Evolutionary conservation across 2,888 invertebrate species (phyloP).

Genomic region (Caenorhabditis wallacei): DNA sequence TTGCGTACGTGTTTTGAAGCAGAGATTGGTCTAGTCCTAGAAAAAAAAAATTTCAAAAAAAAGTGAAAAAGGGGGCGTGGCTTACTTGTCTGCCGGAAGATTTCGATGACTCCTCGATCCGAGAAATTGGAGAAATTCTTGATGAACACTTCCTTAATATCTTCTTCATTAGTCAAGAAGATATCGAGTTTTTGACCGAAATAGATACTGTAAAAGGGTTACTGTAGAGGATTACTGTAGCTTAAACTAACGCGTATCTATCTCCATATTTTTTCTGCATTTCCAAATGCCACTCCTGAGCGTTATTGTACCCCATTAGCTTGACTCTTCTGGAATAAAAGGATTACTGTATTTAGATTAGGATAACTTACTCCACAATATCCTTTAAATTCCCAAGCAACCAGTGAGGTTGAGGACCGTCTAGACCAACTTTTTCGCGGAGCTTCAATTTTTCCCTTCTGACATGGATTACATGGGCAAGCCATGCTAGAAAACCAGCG

Average conservation of each 20-base stretch:
- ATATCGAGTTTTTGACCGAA: slow-evolving; percentile 71
- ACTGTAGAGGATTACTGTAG: neutral
- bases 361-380: slow-evolving; percentile 44
- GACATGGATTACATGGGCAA: neutral
- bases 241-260: neutral
- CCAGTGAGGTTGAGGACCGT: slow-evolving; percentile 64
- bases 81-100: slow-evolving; percentile 57
- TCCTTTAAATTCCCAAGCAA: slow-evolving; percentile 66
- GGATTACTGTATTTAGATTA: neutral
- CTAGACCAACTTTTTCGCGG: slow-evolving; percentile 54
- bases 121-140: slow-evolving; percentile 77
- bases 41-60: neutral
- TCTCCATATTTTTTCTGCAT: slow-evolving; percentile 65
- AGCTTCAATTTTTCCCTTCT: slow-evolving; percentile 18
- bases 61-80: neutral
- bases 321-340: neutral
- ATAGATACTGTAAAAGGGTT: slow-evolving; percentile 64
- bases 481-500: neutral
- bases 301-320: slow-evolving; percentile 58
- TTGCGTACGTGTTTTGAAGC: slow-evolving; percentile 34
- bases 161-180: slow-evolving; percentile 70
- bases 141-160: slow-evolving; percentile 77
- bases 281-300: slow-evolving; percentile 35
- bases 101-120: slow-evolving; percentile 66
- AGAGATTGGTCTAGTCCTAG: slow-evolving; percentile 34